phyloP scores from a whole-genome alignment of 2,797 vertebrate genomes.

The Anguilla megastoma region DNA sequence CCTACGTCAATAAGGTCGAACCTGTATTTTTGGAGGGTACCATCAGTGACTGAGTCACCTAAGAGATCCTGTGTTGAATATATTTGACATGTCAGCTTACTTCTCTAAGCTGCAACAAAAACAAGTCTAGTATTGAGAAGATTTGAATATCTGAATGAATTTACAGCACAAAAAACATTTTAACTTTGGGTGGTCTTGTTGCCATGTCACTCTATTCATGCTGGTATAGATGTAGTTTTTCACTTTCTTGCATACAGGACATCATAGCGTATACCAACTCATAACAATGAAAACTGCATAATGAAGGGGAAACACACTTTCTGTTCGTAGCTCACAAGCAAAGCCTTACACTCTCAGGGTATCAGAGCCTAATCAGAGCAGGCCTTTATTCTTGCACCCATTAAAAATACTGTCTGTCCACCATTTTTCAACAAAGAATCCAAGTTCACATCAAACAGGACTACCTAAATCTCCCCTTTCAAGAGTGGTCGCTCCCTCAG shows the following conservation, averaged over 20 bases:
- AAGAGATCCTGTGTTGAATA: too few species aligned
- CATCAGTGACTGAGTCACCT: too few species aligned
- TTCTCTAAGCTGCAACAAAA: too few species aligned
- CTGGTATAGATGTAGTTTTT: not conserved
- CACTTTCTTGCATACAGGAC: not conserved
- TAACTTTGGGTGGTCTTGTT: too few species aligned
- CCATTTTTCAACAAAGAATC: not conserved
- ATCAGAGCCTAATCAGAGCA: not conserved
- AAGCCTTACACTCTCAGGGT: not conserved
- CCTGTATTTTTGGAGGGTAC: too few species aligned
- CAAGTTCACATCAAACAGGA: slow-evolving; percentile 2
- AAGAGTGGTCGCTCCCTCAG: not conserved
- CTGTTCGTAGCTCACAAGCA: not conserved
- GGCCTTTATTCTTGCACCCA: not conserved
- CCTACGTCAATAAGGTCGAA: too few species aligned
- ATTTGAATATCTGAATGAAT: too few species aligned
- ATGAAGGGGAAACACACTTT: not conserved
- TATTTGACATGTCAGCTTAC: too few species aligned
- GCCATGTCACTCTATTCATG: too few species aligned
- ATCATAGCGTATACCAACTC: not conserved
- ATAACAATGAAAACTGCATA: not conserved
- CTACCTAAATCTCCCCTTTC: not conserved
- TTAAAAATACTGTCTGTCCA: not conserved
- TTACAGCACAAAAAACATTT: too few species aligned
- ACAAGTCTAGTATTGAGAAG: too few species aligned